Percentiles rank a stretch among this genome's conserved stretches.
Evolutionary conservation across 2,888 invertebrate genomes (phyloP).

Genomic region (Drosophila affinis): DNA sequence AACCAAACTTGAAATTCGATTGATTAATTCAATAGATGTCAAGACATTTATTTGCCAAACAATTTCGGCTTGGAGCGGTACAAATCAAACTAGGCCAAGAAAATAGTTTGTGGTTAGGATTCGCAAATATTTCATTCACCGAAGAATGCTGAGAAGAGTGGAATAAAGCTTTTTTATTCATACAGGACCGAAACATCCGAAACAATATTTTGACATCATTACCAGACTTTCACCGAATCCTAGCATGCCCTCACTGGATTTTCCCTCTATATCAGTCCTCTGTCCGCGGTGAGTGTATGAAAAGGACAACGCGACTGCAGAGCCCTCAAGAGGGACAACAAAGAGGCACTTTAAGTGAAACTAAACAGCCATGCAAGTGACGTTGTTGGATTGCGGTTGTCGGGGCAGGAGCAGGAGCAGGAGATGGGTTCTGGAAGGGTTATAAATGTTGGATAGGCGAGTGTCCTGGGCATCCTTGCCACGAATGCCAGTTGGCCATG

Average conservation of each 20-base stretch:
- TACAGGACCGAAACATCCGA: too few relatives aligned
- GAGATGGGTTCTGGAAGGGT: conserved; percentile 17
- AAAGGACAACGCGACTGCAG: conserved; percentile 46
- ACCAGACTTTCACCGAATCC: conserved; percentile 17
- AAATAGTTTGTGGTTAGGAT: conserved; percentile 24
- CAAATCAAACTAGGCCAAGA: conserved; percentile 9
- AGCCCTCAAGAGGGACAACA: conserved; percentile 48
- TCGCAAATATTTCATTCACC: not conserved
- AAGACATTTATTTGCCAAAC: conserved; percentile 7
- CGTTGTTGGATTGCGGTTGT: conserved; percentile 72
- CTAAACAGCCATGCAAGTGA: conserved; percentile 77
- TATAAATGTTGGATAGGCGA: conserved; percentile 36
- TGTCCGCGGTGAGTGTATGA: not conserved
- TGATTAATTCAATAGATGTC: conserved; percentile 34
- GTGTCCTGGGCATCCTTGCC: conserved; percentile 64
- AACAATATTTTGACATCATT: too few relatives aligned
- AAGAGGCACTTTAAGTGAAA: conserved; percentile 76
- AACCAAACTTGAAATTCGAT: conserved; percentile 17
- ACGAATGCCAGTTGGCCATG: conserved; percentile 65
- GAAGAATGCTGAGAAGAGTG: not conserved
- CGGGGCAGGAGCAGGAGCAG: conserved; percentile 14
- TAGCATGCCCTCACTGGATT: conserved; percentile 9
- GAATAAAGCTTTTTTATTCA: conserved; percentile 4
- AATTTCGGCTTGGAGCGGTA: not conserved
- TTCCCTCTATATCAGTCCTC: not conserved